Evolutionary conservation across 2,888 invertebrate genomes (phyloP).

Genomic region (Embidobia sp.): DNA sequence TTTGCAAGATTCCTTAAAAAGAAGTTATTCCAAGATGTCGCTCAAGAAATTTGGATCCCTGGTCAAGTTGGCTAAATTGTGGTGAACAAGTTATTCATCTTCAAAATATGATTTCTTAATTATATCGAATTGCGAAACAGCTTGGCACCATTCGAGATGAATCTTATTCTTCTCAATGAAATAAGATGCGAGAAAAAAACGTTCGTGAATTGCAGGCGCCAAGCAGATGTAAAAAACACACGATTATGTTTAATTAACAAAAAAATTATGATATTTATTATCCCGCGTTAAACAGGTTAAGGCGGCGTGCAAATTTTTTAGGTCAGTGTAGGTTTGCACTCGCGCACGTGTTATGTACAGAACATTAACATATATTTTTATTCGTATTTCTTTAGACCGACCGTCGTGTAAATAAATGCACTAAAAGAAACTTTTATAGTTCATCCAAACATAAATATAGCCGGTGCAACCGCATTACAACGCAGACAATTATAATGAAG

Average conservation of each 20-base stretch:
- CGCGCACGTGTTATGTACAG: constrained; percentile 20
- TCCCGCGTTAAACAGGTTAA: constrained; percentile 17
- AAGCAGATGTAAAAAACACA: too few relatives aligned
- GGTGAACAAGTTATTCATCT: too few relatives aligned
- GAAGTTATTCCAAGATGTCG: too few relatives aligned
- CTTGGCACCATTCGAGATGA: not conserved
- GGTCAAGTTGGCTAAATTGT: too few relatives aligned
- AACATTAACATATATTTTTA: constrained; percentile 39
- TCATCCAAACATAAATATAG: constrained; percentile 38
- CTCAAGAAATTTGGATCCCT: too few relatives aligned
- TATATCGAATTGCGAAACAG: constrained; percentile 13
- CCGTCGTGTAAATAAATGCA: constrained; percentile 36
- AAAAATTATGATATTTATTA: constrained; percentile 3
- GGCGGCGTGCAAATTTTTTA: constrained; percentile 5
- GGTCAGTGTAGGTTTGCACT: constrained; percentile 28
- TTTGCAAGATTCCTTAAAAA: too few relatives aligned
- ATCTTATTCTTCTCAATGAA: too few relatives aligned
- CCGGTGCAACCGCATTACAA: constrained; percentile 22
- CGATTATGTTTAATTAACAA: constrained; percentile 2
- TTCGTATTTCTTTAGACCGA: constrained; percentile 5
- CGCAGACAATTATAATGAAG: constrained; percentile 23
- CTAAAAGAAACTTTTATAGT: constrained; percentile 45
- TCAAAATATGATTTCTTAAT: too few relatives aligned
- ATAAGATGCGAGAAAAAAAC: not conserved
- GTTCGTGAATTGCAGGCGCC: too few relatives aligned